phyloP scores from a whole-genome alignment of 2,113 vertebrate genomes.

The Burhinus bistriatus region DNA sequence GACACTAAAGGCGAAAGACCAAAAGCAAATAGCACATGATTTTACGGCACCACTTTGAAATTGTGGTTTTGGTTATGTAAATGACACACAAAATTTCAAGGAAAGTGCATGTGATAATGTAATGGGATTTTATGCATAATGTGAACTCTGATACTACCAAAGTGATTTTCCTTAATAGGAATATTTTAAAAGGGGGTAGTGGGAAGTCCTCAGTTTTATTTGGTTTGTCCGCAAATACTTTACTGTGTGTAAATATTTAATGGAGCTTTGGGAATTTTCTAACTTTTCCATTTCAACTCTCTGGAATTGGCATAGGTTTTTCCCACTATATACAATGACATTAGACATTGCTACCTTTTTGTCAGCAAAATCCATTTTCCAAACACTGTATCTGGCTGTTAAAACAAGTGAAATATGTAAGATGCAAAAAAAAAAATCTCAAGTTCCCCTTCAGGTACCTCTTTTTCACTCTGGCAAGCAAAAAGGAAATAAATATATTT shows the following conservation, averaged over 20 bases:
- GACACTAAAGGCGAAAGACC: not conserved
- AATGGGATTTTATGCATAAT: not conserved
- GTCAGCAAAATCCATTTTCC: conserved; percentile 6
- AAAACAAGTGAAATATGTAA: not conserved
- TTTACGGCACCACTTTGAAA: not conserved
- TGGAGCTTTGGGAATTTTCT: conserved; percentile 9
- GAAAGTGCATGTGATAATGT: not conserved
- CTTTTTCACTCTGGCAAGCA: not conserved
- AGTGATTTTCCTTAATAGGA: not conserved
- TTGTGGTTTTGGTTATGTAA: not conserved
- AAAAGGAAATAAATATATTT: not conserved
- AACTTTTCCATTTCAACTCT: not conserved
- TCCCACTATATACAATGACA: not conserved
- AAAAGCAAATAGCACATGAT: not conserved
- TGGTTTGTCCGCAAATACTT: not conserved
- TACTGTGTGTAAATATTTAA: not conserved
- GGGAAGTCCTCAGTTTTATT: not conserved
- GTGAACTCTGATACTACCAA: not conserved
- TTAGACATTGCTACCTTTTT: not conserved
- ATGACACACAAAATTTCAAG: not conserved
- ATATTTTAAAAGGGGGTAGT: not conserved
- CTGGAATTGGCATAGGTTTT: not conserved
- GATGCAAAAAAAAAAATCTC: not conserved
- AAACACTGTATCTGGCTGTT: not conserved
- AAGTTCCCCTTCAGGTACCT: not conserved